Evolutionary conservation across 2,888 invertebrate species (phyloP).

Genomic region (Cephus pulcher): DNA sequence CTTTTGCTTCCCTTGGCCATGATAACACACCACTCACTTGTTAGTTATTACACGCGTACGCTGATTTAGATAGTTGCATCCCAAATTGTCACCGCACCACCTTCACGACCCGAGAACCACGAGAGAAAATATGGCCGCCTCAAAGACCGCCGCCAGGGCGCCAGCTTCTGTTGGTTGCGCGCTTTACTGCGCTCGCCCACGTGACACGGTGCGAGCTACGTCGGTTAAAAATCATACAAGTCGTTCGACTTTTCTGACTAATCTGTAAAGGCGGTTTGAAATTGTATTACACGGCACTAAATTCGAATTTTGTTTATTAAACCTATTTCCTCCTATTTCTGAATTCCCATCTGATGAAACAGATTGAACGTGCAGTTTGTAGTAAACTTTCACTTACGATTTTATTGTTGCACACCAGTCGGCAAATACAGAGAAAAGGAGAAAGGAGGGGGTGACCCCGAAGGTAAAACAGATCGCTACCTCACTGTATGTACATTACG

Average conservation of each 20-base stretch:
- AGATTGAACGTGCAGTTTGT: background rate
- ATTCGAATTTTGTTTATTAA: background rate
- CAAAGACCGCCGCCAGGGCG: conserved; percentile 47
- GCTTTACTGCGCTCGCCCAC: background rate
- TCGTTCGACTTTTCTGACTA: background rate
- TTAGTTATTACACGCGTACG: conserved; percentile 34
- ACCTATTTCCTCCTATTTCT: background rate
- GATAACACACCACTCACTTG: conserved; percentile 26
- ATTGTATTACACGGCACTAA: background rate
- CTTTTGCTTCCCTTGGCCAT: conserved; percentile 64
- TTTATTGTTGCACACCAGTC: background rate
- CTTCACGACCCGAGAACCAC: conserved; percentile 53
- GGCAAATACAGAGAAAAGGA: background rate
- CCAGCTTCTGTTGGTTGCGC: conserved; percentile 22
- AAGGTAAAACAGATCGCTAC: background rate
- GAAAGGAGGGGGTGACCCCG: background rate
- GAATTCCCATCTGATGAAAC: background rate
- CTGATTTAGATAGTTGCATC: conserved; percentile 53
- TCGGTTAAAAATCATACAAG: background rate
- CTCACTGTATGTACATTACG: background rate
- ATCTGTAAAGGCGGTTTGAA: background rate
- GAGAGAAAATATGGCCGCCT: conserved; percentile 62
- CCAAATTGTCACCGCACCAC: conserved; percentile 53
- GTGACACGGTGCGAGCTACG: background rate
- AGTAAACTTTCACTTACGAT: background rate